phyloP scores from a whole-genome alignment of 2,888 invertebrate species.

The Pharmacophagus antenor region DNA sequence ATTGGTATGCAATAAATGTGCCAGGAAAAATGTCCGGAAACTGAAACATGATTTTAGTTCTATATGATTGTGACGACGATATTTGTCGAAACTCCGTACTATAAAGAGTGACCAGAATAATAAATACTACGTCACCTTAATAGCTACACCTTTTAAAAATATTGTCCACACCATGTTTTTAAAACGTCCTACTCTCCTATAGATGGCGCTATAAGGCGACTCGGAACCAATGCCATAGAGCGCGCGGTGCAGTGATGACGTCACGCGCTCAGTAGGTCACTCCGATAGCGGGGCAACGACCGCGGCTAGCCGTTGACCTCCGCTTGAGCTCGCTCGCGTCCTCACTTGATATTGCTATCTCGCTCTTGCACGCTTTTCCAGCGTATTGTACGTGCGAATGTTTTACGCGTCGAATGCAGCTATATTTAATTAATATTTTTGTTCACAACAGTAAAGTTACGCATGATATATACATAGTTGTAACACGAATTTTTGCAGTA shows the following conservation, averaged over 20 bases:
- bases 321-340: constrained; percentile 73
- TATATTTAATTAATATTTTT: constrained; percentile 52
- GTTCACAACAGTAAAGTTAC: constrained; percentile 7
- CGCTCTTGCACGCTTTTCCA: constrained; percentile 62
- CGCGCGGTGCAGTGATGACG: constrained; percentile 76
- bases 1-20: constrained; percentile 15
- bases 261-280: constrained; percentile 82
- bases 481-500: not conserved
- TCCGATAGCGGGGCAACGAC: constrained; percentile 82
- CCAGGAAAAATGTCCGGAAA: constrained; percentile 27
- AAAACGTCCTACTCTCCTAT: constrained; percentile 56
- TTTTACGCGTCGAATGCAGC: constrained; percentile 54
- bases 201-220: constrained; percentile 69
- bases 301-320: constrained; percentile 82
- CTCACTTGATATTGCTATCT: constrained; percentile 62
- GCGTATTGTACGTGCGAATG: constrained; percentile 57
- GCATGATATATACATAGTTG: constrained; percentile 12
- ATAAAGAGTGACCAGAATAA: constrained; percentile 23
- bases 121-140: constrained; percentile 22
- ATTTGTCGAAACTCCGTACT: constrained; percentile 22
- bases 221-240: constrained; percentile 60
- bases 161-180: not conserved
- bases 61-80: constrained; percentile 12
- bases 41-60: constrained; percentile 20
- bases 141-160: too few relatives aligned